These are phyloP conservation scores for Lerema accius DNA, from an alignment of 1,140 invertebrate species.

Conservation along the genomic window DNA sequence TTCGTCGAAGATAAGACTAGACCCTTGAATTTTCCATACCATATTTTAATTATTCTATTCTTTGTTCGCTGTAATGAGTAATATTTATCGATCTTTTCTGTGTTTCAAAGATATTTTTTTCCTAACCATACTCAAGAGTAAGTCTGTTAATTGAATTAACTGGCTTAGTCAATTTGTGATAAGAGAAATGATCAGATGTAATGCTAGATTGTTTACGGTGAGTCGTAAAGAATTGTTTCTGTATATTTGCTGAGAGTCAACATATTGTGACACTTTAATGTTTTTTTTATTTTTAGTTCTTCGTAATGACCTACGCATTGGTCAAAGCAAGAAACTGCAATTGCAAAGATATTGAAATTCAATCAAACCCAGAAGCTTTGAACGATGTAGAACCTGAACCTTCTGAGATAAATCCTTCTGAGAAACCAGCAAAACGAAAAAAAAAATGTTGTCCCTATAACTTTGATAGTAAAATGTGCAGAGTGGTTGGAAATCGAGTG, in stretches of 20 bases:
- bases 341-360: conserved; percentile 14
- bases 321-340: conserved; percentile 25
- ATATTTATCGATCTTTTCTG: too few relatives aligned
- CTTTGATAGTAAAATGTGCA: conserved; percentile 60
- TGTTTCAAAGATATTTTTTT: conserved; percentile 2
- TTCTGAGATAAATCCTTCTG: neutral
- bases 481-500: conserved; percentile 56
- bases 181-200: conserved; percentile 52
- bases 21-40: too few relatives aligned
- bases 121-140: conserved; percentile 22
- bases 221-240: conserved; percentile 31
- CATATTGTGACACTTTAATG: too few relatives aligned
- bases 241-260: neutral
- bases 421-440: conserved; percentile 19
- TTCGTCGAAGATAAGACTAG: too few relatives aligned
- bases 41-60: too few relatives aligned
- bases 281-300: conserved; percentile 9
- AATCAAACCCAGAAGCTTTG: neutral
- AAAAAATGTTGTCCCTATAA: conserved; percentile 68
- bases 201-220: conserved; percentile 46
- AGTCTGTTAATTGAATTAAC: conserved; percentile 40
- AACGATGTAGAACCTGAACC: neutral
- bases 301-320: neutral
- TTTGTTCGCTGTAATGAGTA: too few relatives aligned
- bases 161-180: conserved; percentile 43